These are phyloP conservation scores for Spheniscus mendiculus DNA, from an alignment of 2,113 vertebrate species.

Conservation along the genomic window DNA sequence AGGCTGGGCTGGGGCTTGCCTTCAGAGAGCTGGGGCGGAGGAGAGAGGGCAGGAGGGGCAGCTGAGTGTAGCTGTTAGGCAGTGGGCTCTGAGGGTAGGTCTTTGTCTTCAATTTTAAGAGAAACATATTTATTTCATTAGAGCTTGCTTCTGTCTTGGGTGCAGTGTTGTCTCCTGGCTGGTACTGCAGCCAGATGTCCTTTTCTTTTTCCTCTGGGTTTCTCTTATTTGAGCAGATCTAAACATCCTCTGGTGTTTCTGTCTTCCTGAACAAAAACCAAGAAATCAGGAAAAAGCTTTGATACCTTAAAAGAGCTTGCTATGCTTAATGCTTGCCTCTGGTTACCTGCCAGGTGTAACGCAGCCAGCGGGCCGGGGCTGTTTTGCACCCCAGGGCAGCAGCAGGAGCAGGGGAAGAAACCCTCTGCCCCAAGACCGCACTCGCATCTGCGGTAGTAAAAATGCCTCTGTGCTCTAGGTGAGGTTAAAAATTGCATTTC, in stretches of 20 bases:
- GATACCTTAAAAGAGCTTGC: no score
- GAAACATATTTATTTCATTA: rapidly evolving
- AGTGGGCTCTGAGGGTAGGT: rapidly evolving
- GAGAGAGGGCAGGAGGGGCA: rapidly evolving
- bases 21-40: rapidly evolving
- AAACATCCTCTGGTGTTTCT: neutral
- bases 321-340: neutral
- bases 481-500: neutral
- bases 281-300: neutral
- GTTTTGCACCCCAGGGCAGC: neutral
- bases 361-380: neutral
- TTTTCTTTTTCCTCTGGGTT: neutral
- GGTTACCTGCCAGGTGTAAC: neutral
- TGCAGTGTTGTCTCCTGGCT: neutral
- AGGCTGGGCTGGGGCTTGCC: rapidly evolving
- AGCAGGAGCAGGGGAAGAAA: neutral
- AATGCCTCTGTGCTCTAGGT: neutral
- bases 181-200: neutral
- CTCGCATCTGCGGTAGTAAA: rapidly evolving
- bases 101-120: neutral
- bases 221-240: neutral
- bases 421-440: rapidly evolving
- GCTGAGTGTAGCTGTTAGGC: rapidly evolving
- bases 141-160: neutral
- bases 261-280: neutral